phyloP scores from a whole-genome alignment of 35 echinoderm and acorn worm genomes.

The Heliocidaris tuberculata region DNA sequence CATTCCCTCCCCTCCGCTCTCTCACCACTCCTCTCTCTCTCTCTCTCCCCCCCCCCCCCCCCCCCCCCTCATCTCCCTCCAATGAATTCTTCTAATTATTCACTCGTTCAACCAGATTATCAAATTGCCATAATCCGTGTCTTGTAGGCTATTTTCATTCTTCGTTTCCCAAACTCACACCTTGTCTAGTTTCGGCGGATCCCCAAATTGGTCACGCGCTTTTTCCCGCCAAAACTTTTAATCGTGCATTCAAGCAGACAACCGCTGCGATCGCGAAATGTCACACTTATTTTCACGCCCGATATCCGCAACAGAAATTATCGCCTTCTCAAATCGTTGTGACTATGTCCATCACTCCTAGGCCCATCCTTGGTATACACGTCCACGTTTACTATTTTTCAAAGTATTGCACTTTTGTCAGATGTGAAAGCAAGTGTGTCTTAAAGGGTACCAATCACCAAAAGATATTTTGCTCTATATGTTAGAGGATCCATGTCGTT shows the following conservation, averaged over 20 bases:
- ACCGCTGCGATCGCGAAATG: slow-evolving; percentile 23
- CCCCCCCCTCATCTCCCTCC: neutral
- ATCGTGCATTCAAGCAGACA: slow-evolving; percentile 39
- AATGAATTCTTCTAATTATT: neutral
- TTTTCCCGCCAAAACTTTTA: slow-evolving; percentile 38
- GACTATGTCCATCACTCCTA: neutral
- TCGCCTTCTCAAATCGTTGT: neutral
- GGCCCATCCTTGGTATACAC: neutral
- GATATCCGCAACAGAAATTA: neutral
- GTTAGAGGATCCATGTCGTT: too few relatives aligned
- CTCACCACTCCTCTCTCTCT: neutral
- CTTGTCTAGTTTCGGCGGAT: slow-evolving; percentile 24
- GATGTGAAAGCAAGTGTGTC: too few relatives aligned
- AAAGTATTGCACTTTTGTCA: too few relatives aligned
- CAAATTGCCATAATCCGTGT: neutral
- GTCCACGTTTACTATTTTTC: neutral
- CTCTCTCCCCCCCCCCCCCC: neutral
- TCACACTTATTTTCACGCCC: neutral
- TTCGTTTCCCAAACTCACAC: neutral
- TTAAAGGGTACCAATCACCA: too few relatives aligned
- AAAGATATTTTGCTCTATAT: too few relatives aligned
- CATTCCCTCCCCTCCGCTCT: too few relatives aligned
- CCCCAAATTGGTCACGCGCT: slow-evolving; percentile 25
- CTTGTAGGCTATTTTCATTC: neutral
- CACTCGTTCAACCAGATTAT: slow-evolving; percentile 3